phyloP scores from a whole-genome alignment of 2,113 vertebrate genomes.

The Pyxicephalus adspersus region DNA sequence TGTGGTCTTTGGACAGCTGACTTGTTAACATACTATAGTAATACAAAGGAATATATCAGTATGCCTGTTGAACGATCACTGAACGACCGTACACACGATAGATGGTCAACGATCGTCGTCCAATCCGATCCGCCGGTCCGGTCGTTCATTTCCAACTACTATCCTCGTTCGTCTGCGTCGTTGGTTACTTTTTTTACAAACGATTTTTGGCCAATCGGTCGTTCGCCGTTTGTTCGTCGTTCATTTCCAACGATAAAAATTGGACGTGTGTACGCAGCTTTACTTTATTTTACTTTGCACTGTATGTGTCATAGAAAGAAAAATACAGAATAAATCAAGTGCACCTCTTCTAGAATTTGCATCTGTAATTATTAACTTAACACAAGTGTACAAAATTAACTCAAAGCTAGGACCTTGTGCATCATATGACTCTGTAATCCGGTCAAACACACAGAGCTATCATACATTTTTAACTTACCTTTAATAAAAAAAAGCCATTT shows the following conservation, averaged over 20 bases:
- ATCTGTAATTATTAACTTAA: constrained; percentile 29
- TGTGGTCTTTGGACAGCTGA: constrained; percentile 40
- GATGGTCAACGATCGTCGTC: no score
- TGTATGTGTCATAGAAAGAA: neutral
- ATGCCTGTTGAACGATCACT: no score
- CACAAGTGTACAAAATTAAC: neutral
- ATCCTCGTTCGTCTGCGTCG: no score
- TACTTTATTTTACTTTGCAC: no score
- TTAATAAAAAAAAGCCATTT: constrained; percentile 6
- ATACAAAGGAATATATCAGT: constrained; percentile 60
- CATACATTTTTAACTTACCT: neutral
- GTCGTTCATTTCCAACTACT: no score
- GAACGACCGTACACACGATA: no score
- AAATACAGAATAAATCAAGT: constrained; percentile 9
- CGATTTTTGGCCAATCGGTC: no score
- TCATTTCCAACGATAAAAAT: no score
- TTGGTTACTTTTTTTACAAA: no score
- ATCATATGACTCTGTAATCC: constrained; percentile 4
- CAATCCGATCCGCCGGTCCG: no score
- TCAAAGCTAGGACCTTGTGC: constrained; percentile 13
- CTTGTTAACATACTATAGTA: constrained; percentile 63
- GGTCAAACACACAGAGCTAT: constrained; percentile 26
- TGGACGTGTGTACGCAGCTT: no score
- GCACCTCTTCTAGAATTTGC: neutral
- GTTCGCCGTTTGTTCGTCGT: no score